A percentile compares a stretch with the other conserved stretches of the same genome.
Evolutionary conservation across 1,140 invertebrate genomes (phyloP).

Genomic region (Drosophila rufa): DNA sequence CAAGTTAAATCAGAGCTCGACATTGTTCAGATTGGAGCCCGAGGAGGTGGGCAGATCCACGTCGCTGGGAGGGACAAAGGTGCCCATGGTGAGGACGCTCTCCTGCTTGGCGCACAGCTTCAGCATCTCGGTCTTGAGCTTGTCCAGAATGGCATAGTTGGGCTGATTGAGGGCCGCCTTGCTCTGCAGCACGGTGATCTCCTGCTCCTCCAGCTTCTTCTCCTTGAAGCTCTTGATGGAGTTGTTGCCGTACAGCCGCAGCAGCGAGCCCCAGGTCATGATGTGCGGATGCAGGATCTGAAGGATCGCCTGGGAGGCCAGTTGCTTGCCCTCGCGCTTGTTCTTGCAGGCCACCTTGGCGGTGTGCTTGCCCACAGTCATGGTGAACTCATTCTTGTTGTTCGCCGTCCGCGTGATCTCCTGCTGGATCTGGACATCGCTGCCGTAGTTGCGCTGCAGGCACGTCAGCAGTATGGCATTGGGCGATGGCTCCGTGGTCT

Average conservation of each 20-base stretch:
- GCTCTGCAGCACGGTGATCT: slow-evolving; percentile 96
- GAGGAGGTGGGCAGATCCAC: slow-evolving; percentile 90
- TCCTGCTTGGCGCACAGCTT: slow-evolving; percentile 90
- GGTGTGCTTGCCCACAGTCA: slow-evolving; percentile 96
- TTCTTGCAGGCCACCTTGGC: slow-evolving; percentile 96
- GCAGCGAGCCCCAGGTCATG: slow-evolving; percentile 96
- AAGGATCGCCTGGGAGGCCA: slow-evolving; percentile 97
- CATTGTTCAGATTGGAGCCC: slow-evolving; percentile 90
- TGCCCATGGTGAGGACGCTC: slow-evolving; percentile 90
- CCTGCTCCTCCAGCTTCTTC: slow-evolving; percentile 97
- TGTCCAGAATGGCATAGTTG: slow-evolving; percentile 96
- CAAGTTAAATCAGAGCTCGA: slow-evolving; percentile 53
- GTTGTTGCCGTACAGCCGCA: slow-evolving; percentile 96
- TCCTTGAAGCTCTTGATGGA: slow-evolving; percentile 97
- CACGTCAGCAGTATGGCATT: slow-evolving; percentile 97
- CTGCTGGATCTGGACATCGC: slow-evolving; percentile 95
- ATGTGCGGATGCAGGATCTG: slow-evolving; percentile 97
- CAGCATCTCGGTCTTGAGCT: slow-evolving; percentile 94
- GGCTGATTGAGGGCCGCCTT: slow-evolving; percentile 96
- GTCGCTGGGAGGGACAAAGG: slow-evolving; percentile 88
- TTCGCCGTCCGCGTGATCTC: slow-evolving; percentile 95
- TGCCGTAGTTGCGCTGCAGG: slow-evolving; percentile 96
- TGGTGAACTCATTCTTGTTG: slow-evolving; percentile 97
- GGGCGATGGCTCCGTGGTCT: slow-evolving; percentile 97
- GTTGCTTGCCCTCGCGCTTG: slow-evolving; percentile 98